Evolutionary conservation across 53 echinoderm and acorn worm genomes (phyloP), one percentile per base, ranked within the genome.

Genomic region (Stichopus horrens): DNA sequence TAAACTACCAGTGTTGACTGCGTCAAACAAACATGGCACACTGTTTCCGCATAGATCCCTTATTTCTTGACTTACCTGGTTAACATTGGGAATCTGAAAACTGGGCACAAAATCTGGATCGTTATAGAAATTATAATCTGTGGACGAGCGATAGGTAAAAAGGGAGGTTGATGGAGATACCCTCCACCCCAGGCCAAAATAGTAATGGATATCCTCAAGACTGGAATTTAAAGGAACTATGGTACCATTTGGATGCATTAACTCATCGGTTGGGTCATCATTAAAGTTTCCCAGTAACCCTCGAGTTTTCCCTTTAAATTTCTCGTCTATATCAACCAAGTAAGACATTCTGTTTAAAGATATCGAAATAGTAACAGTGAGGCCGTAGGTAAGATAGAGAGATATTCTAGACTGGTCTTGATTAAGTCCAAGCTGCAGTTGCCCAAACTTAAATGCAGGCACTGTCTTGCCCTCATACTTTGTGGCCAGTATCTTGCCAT

Each of bases 211-310:
- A 76, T 73, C 86, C 57, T 52, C 18, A 23, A 92, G 74, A 23
- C 86, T 76, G 10, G 90, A 90, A 55, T 71, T 73, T 6, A 53
- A 23, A n/a, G 90, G 55, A 57, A 92, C 14, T 10, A 86, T 14
- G 23, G 86, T 80, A 19, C 92, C 87, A 86, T 86, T 92, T 73
- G 86, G 90, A 52, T 74, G 86, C 66, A 76, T 90, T 5, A 92
- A 86, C 55, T 92, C 92, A 19, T 92, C 90, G 14, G 90, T 74
- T 16, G 92, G 92, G 55, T 92, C 73, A 76, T 86, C 92, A 79
- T 92, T 90, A 18, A 92, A 63, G 54, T 92, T 92, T 9, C 92
- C 92, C 55, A 92, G 20, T 9, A 92, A 86, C 1, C 92, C 92
- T 10, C 65, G 23, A 37, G 86, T 54, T 71, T 90, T 86, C 53